These are phyloP conservation scores for Piscicola geometra DNA, from an alignment of 2,888 invertebrate genomes.

Conservation along the genomic window DNA sequence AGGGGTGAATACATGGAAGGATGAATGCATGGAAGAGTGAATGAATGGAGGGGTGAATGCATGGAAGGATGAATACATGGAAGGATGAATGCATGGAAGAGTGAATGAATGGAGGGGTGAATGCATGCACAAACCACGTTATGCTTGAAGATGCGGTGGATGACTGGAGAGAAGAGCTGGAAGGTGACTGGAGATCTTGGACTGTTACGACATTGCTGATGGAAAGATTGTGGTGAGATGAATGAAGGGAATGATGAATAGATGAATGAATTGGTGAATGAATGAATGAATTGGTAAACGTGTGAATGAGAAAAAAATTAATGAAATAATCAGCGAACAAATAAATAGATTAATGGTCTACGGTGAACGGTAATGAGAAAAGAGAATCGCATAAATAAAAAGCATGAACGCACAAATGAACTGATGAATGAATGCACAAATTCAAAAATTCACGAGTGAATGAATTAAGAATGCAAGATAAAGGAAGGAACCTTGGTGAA, in stretches of 20 bases:
- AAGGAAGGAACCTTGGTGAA: slow-evolving; percentile 58
- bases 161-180: slow-evolving; percentile 69
- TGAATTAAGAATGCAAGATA: too few relatives aligned
- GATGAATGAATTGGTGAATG: not conserved
- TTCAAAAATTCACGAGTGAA: too few relatives aligned
- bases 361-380: too few relatives aligned
- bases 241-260: not conserved
- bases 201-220: slow-evolving; percentile 65
- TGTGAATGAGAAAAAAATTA: not conserved
- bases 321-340: not conserved
- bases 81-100: too few relatives aligned
- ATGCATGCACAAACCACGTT: slow-evolving; percentile 64
- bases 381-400: too few relatives aligned
- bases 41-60: too few relatives aligned
- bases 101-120: too few relatives aligned
- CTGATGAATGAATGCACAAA: too few relatives aligned
- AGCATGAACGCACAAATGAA: too few relatives aligned
- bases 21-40: too few relatives aligned
- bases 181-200: slow-evolving; percentile 68
- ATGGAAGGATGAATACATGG: too few relatives aligned
- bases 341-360: not conserved
- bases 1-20: too few relatives aligned
- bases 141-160: slow-evolving; percentile 72
- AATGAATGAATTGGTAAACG: not conserved
- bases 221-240: slow-evolving; percentile 48